Conservation (phyloP, 2,888 invertebrate species). For the Macaria liturata region DNA sequence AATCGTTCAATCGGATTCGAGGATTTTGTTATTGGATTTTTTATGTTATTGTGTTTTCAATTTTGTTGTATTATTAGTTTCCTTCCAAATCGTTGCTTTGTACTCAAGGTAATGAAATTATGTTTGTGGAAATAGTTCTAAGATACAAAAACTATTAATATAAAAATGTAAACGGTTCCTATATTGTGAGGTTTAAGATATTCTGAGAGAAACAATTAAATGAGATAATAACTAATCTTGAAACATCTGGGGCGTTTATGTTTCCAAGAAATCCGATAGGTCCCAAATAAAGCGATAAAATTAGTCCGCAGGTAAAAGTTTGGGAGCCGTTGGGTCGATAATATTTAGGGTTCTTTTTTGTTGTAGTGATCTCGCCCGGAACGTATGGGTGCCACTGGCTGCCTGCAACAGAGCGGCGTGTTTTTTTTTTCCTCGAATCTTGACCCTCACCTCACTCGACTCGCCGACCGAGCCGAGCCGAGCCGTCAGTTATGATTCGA, state of each 20-base stretch:
- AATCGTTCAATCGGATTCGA: conserved; percentile 13
- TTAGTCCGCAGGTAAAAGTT: conserved; percentile 43
- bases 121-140: background rate
- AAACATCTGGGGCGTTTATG: background rate
- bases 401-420: conserved; percentile 56
- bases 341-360: conserved; percentile 82
- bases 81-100: background rate
- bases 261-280: conserved; percentile 11
- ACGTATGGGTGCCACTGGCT: conserved; percentile 70
- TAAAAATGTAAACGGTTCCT: background rate
- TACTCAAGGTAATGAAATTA: conserved; percentile 3
- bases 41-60: conserved; percentile 11
- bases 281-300: conserved; percentile 34
- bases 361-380: conserved; percentile 78
- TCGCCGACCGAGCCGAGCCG: too few relatives aligned
- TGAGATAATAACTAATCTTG: too few relatives aligned
- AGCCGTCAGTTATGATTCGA: conserved; percentile 72
- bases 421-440: conserved; percentile 65
- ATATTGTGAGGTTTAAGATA: background rate
- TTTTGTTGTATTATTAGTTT: conserved; percentile 7
- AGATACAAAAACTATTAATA: too few relatives aligned
- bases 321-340: conserved; percentile 68
- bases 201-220: background rate
- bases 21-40: conserved; percentile 16
- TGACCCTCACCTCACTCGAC: conserved; percentile 53